A percentile compares a stretch with the other conserved stretches of the same genome.
Evolutionary conservation across 2,113 vertebrate species (phyloP).

Genomic region (Elephas maximus): DNA sequence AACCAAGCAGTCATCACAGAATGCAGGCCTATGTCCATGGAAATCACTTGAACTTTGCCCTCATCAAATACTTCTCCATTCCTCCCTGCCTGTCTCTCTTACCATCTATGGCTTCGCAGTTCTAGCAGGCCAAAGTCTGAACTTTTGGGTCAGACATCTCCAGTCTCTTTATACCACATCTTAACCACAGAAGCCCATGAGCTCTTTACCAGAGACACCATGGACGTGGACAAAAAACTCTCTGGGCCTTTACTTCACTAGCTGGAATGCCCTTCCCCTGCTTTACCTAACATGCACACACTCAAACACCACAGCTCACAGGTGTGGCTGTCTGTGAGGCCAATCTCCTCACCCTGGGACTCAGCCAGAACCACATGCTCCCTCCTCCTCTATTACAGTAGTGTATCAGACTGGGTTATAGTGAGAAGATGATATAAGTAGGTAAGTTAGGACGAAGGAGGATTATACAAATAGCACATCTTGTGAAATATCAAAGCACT

Average conservation of each 20-base stretch:
- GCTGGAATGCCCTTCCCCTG: neutral
- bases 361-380: neutral
- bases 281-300: neutral
- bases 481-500: neutral
- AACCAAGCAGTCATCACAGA: neutral
- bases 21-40: neutral
- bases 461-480: neutral
- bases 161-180: neutral
- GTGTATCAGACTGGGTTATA: neutral
- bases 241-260: neutral
- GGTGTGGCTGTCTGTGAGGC: neutral
- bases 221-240: no score
- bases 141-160: neutral
- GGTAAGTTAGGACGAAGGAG: neutral
- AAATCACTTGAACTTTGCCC: neutral
- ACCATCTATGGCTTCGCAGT: neutral
- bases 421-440: neutral
- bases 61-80: neutral
- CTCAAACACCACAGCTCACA: neutral
- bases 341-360: neutral
- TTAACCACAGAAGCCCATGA: neutral
- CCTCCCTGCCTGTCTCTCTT: neutral
- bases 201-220: neutral
- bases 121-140: neutral
- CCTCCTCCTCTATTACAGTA: neutral